phyloP scores from a whole-genome alignment of 2,113 vertebrate genomes.

The Chiloscyllium plagiosum region DNA sequence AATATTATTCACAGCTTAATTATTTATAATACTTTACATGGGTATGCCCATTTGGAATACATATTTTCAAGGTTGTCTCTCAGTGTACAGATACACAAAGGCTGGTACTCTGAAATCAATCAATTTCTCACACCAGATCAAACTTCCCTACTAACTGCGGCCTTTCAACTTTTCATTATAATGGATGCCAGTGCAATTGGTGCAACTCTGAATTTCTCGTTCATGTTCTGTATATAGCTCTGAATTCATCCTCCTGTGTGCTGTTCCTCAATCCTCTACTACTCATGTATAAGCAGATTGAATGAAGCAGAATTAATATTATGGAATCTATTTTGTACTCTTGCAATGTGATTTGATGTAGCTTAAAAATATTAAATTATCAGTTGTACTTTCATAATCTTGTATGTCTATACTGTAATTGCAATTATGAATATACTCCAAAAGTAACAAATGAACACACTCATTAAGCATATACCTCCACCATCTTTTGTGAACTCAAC shows the following conservation, averaged over 20 bases:
- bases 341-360: not conserved
- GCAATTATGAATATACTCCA: not conserved
- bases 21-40: no score
- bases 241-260: not conserved
- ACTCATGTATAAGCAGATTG: not conserved
- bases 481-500: no score
- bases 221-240: not conserved
- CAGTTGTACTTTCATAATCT: no score
- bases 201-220: not conserved
- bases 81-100: no score
- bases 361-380: constrained; percentile 11
- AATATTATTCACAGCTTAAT: no score
- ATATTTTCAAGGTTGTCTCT: no score
- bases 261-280: not conserved
- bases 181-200: not conserved
- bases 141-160: no score
- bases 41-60: no score
- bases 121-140: no score
- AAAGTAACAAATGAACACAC: no score
- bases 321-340: not conserved
- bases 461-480: no score
- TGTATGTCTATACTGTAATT: not conserved
- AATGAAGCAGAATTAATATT: not conserved
- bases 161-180: not conserved
- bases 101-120: no score